These are phyloP conservation scores for Lepidostoma basale DNA, from an alignment of 1,140 invertebrate species.

Conservation along the genomic window DNA sequence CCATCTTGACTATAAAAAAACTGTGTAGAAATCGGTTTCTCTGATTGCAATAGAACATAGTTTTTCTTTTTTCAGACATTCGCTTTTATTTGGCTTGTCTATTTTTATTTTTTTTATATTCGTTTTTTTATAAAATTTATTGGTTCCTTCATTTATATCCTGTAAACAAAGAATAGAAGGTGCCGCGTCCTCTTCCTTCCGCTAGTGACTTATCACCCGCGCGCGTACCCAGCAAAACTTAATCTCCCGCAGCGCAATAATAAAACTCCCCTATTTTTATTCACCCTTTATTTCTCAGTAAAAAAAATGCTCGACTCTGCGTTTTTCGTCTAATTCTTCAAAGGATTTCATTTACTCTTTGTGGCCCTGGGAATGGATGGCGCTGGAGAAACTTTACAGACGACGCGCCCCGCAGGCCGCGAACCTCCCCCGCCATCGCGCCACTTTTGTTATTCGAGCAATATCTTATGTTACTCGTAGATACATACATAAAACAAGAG, in stretches of 20 bases:
- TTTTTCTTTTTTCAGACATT: too few relatives aligned
- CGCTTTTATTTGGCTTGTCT: too few relatives aligned
- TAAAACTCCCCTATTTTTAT: not conserved
- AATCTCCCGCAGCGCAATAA: not conserved
- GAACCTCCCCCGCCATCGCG: not conserved
- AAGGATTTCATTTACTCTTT: not conserved
- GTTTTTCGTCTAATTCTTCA: conserved; percentile 25
- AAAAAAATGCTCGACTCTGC: not conserved
- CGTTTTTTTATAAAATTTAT: too few relatives aligned
- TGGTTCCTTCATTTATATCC: too few relatives aligned
- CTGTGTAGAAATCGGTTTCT: too few relatives aligned
- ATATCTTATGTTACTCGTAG: conserved; percentile 10
- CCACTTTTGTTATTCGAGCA: conserved; percentile 1
- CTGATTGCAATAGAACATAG: too few relatives aligned
- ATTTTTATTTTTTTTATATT: too few relatives aligned
- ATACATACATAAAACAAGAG: not conserved
- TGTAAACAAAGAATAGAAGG: too few relatives aligned
- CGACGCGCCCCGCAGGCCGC: not conserved
- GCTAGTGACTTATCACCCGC: not conserved
- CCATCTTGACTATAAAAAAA: too few relatives aligned
- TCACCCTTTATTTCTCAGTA: not conserved
- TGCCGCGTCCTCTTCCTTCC: not conserved
- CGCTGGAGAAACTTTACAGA: conserved; percentile 5
- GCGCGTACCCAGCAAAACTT: not conserved
- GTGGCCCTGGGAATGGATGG: not conserved